These are phyloP conservation scores for Tricholaema leucomelas DNA, from an alignment of 2,113 vertebrate species.

Conservation along the genomic window DNA sequence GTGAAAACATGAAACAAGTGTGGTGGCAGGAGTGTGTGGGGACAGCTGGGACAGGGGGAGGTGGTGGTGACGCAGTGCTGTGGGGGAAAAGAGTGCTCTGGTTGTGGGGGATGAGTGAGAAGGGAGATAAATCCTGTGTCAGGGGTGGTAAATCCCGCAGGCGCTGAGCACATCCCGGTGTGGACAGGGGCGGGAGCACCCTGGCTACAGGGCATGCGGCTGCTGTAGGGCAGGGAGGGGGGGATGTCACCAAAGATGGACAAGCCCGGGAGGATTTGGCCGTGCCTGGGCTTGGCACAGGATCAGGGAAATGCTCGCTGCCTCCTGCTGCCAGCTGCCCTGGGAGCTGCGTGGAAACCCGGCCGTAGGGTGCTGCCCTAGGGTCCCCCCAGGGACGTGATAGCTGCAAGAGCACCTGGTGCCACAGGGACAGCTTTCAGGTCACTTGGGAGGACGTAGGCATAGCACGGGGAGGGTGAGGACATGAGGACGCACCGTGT, in stretches of 20 bases:
- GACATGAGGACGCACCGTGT: not conserved
- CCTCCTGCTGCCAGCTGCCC: not conserved
- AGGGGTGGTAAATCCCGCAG: not conserved
- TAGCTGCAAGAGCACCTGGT: not conserved
- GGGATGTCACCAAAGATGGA: not conserved
- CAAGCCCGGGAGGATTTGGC: not conserved
- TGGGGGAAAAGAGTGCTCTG: not conserved
- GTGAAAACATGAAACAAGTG: not conserved
- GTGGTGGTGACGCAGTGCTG: not conserved
- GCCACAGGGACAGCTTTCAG: not conserved
- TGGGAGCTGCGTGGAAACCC: not conserved
- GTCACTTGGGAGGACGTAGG: not conserved
- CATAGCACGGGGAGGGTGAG: not conserved
- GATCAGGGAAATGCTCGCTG: not conserved
- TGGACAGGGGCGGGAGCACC: not conserved
- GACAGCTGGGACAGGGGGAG: not conserved
- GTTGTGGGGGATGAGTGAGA: not conserved
- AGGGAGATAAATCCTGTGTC: not conserved
- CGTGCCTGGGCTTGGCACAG: not conserved
- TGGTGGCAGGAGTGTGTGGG: not conserved
- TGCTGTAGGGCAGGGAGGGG: not conserved
- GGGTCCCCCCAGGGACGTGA: rapidly evolving
- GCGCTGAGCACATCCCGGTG: not conserved
- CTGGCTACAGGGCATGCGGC: not conserved
- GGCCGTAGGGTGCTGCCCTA: not conserved